Base-by-base conservation (phyloP, 2,113 vertebrate species). In the Perognathus longimembris region DNA sequence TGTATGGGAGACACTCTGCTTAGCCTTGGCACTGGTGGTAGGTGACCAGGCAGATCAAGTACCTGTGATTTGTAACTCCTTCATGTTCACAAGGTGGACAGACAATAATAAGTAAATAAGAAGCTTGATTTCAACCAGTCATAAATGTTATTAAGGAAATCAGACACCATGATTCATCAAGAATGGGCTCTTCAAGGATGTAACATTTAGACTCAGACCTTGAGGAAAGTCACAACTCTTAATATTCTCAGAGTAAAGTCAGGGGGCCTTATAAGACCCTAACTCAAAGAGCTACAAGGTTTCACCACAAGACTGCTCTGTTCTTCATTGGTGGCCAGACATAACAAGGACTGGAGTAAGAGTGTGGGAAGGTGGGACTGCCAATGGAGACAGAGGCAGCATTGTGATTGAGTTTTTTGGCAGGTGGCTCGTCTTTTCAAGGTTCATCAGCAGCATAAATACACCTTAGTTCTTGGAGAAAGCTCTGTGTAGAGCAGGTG, bases 401-500 rank as follows among this genome's bases (percentile, higher is more conserved):
- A 28, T 20, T 83, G 42, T 83, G 70, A 70, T 63, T 92, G 32
- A 54, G 20, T 61, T 61, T 61, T 79, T 70, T 17, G 50, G 64
- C 32, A 34, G 40, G 83, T 42, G 69, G 15, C 78, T 95, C 80
- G 80, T 77, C 30, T 45, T 67, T 79, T 54, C 38, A 74, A 40
- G 22, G 12, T 36, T 75, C 42, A 36, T 74, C 59, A 24, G 78
- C 42, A 50, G 30, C 17, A 24, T 10, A 87, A 40, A 71, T 42
- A 6, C 64, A 89, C 90, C 77, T 85, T 30, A 6, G 42, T 57
- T 84, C 82, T 79, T 50, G 11, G 50, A 70, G 94, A 91, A 86
- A 40, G 42, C 6, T 36, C 21, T 32, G 1, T n/a, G 26, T 28
- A 38, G 69, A 38, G 69, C 20, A 34, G 34, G 45, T 5, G 2